Conservation (phyloP, 2,797 vertebrate genomes). For the Crax fasciolata region DNA sequence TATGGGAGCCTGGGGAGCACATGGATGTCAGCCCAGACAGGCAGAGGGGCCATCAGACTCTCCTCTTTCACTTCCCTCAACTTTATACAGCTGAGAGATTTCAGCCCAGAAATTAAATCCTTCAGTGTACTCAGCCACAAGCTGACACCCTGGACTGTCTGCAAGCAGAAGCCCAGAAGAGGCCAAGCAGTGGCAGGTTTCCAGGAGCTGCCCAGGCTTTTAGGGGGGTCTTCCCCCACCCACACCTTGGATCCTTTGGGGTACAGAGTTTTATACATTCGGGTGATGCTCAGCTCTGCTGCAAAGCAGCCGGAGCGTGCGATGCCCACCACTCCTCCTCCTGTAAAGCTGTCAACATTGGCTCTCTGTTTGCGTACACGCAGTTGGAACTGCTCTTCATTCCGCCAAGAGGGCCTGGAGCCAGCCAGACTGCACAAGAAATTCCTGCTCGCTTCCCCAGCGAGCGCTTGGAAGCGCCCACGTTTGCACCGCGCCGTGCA, state of each 20-base stretch:
- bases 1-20: neutral
- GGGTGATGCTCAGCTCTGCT: neutral
- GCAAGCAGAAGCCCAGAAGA: conserved; percentile 47
- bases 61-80: neutral
- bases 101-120: conserved; percentile 48
- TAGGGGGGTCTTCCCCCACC: neutral
- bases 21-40: neutral
- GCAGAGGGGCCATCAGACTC: conserved; percentile 14
- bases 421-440: conserved; percentile 48
- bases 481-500: neutral
- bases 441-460: conserved; percentile 47
- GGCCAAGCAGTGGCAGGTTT: conserved; percentile 8
- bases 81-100: conserved; percentile 45
- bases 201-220: neutral
- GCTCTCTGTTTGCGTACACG: conserved; percentile 44
- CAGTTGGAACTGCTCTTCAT: conserved; percentile 44
- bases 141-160: conserved; percentile 4
- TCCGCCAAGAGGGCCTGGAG: conserved; percentile 44
- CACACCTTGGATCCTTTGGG: neutral
- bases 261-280: accelerated
- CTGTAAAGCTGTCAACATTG: conserved; percentile 57
- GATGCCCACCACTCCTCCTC: conserved; percentile 48
- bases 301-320: neutral
- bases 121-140: conserved; percentile 44
- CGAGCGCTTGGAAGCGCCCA: neutral